phyloP scores from a whole-genome alignment of 2,113 vertebrate species.

The Podilymbus podiceps region DNA sequence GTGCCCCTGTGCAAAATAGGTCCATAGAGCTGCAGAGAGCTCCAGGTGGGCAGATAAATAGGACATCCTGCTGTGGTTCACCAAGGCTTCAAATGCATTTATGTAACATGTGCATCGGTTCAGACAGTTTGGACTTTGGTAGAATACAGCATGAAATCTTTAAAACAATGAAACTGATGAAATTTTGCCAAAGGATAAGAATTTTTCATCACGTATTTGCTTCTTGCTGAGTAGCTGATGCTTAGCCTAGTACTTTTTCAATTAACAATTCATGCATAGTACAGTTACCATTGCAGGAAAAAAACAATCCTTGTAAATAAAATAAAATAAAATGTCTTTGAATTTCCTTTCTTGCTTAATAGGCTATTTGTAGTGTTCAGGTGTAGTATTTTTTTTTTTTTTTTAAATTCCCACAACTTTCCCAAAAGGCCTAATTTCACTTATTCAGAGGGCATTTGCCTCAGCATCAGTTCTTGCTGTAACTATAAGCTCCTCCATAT shows the following conservation, averaged over 20 bases:
- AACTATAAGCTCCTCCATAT: constrained; percentile 79
- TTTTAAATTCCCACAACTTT: not conserved
- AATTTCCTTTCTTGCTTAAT: constrained; percentile 25
- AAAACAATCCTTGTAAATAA: not conserved
- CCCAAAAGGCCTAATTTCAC: constrained; percentile 61
- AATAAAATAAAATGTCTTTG: not conserved
- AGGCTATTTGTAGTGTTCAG: constrained; percentile 21
- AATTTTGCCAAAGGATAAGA: not conserved
- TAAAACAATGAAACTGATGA: not conserved
- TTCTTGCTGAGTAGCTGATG: not conserved
- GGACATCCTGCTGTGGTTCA: not conserved
- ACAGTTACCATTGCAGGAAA: not conserved
- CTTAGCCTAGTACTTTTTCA: not conserved
- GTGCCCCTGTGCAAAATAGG: not conserved
- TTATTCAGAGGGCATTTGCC: constrained; percentile 34
- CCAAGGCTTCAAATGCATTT: not conserved
- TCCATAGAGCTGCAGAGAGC: not conserved
- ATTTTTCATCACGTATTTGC: not conserved
- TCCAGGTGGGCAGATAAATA: not conserved
- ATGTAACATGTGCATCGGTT: not conserved
- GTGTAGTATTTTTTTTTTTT: constrained; percentile 34
- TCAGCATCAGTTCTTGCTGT: constrained; percentile 29
- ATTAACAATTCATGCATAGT: not conserved
- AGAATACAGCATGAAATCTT: not conserved
- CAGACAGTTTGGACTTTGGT: not conserved